Evolutionary conservation across 2,113 vertebrate species (phyloP), one percentile per base, ranked within the genome.

Genomic region (Thalassarche chlororhynchos): DNA sequence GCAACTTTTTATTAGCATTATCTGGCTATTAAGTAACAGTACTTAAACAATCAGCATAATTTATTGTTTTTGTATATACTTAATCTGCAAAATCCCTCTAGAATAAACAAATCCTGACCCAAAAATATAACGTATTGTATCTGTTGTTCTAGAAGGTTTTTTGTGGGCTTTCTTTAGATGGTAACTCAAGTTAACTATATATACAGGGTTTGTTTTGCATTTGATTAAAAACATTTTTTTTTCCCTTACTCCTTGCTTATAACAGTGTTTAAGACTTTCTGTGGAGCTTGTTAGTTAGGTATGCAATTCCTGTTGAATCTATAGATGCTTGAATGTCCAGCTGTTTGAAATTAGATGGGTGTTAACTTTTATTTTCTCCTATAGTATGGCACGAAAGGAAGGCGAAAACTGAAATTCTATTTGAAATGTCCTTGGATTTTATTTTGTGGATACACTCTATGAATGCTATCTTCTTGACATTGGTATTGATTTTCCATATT

Each of bases 361-460:
- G 46, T 80, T 90, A 86, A 70, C 38, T 83, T 94, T 18, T 66
- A 1, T 90, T 89, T 93, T 77, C 42, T 96, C 28, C 61, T 78
- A 3, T 75, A 66, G 46, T 57, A 49, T 72, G 57, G 13, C 47
- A 84, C 0, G 0, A 84, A 96, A 74, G 72, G 88, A 87, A 93
- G 52, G 68, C 0, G 0, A 86, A 87, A 75, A 31, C 60, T 79
- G 92, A 68, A 51, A 68, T 71, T 78, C 52, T 94, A 0, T 89
- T 91, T 55, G 78, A 91, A 71, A 89, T 93, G 78, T 76, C 31
- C 38, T 76, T 95, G 69, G 20, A 64, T 93, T 91, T 93, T 88
- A 52, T 93, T 89, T 81, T 89, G 69, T 90, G 62, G 69, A n/a
- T 95, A 17, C 17, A 10, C 14, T 75, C 55, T 62, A 3, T 54